Evolutionary conservation across 2,113 vertebrate genomes (phyloP).

Genomic region (Martes martes): DNA sequence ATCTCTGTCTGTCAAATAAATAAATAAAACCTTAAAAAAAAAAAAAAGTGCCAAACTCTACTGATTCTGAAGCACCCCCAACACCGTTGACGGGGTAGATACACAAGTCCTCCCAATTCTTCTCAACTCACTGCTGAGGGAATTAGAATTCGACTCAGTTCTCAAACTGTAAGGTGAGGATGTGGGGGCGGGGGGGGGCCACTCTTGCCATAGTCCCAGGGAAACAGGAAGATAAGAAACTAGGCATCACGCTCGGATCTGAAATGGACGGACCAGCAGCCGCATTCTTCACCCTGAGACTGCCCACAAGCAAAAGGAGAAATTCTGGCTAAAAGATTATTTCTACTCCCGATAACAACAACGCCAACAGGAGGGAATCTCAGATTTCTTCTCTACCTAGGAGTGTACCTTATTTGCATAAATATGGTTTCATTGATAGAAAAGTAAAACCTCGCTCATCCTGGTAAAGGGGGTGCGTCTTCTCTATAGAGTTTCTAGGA

Average conservation of each 20-base stretch:
- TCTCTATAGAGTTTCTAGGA: not conserved
- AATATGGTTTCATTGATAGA: not conserved
- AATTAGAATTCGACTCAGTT: not conserved
- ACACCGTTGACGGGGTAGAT: not conserved
- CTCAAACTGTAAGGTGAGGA: not conserved
- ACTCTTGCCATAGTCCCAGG: not conserved
- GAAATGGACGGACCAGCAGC: not conserved
- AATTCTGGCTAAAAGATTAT: not conserved
- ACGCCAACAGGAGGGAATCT: not conserved
- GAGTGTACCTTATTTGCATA: not conserved
- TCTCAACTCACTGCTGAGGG: not conserved
- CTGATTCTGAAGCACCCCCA: not conserved
- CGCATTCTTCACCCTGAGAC: not conserved
- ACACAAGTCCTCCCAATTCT: not conserved
- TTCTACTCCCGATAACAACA: not conserved
- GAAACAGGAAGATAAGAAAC: not conserved
- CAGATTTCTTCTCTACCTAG: not conserved
- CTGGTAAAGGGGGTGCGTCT: not conserved
- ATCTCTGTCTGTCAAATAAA: no score
- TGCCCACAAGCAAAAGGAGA: not conserved
- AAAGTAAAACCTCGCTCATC: not conserved
- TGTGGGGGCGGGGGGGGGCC: not conserved
- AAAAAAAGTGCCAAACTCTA: not conserved
- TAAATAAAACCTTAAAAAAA: no score
- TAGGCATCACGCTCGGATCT: not conserved